Evolutionary conservation across 2,797 vertebrate species (phyloP), one percentile per base, ranked within the genome.

Genomic region (Argyrosomus regius): DNA sequence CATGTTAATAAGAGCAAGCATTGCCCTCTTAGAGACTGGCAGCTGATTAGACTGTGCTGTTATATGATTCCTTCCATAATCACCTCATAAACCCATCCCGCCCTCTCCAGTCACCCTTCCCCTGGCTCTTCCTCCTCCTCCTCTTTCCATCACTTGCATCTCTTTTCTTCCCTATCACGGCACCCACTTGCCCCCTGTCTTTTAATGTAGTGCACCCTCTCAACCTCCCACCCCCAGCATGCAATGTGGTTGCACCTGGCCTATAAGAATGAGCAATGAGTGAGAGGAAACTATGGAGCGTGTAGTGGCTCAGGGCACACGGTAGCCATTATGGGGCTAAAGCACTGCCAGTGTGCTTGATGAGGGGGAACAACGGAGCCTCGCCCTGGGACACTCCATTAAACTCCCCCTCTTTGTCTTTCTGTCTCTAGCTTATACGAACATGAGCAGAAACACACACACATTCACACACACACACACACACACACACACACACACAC

Each of bases 381-480:
- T 92, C 83, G 76, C 91, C 88, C 88, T 83, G 91, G 92, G 93
- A 93, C 91, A 92, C 91, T 84, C 89, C 93, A 93, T 93, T 94
- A 91, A 92, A 93, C 86, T 87, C 84, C 84, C 82, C 87, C 89
- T 86, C 89, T 93, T 92, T 92, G 92, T 94, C 91, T 94, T 94
- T 89, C 88, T 94, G 91, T 92, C 91, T 86, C 68, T 39, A 72
- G 70, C 76, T 72, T 78, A 77, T 65, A 72, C 11, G 60, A 63
- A 72, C 78, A 79, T 72, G 85, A 70, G 81, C 31, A 70, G 54
- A 74, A 52, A 75, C 68, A 73, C 79, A 83, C 68, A 70, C 26
- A 18, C 72, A 80, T 52, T 58, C 68, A 31, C 58, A 61, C 39
- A 13, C 59, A 12, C 9, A 8, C 7, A 39, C 35, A 72, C 76